Percentiles rank a stretch among this genome's conserved stretches.
Evolutionary conservation across 2,113 vertebrate species (phyloP).

Genomic region (Microtus pennsylvanicus): DNA sequence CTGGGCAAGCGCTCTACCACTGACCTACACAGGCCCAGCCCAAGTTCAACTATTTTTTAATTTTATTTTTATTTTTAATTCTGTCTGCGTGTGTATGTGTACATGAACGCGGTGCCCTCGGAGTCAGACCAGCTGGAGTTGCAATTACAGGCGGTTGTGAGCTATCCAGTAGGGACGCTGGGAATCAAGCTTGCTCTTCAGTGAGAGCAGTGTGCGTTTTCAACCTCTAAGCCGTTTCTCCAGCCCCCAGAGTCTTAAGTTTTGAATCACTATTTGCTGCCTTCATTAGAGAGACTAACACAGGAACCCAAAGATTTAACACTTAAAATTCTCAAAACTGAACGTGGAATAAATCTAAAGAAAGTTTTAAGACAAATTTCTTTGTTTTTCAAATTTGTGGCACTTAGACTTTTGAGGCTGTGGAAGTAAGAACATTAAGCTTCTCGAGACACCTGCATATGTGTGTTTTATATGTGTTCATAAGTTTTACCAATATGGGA

Average conservation of each 20-base stretch:
- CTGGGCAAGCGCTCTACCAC: not conserved
- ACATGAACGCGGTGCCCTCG: not conserved
- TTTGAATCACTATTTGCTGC: conserved; percentile 31
- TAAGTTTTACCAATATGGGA: not conserved
- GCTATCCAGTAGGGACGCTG: not conserved
- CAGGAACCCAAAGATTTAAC: not conserved
- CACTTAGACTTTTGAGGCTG: not conserved
- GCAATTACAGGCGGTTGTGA: not conserved
- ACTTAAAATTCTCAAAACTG: conserved; percentile 31
- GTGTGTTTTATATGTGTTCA: not conserved
- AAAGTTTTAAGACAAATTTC: not conserved
- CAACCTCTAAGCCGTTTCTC: not conserved
- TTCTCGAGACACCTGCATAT: not conserved
- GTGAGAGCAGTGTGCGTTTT: not conserved
- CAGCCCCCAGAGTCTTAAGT: not conserved
- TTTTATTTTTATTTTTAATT: not conserved
- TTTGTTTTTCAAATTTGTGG: not conserved
- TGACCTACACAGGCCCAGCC: not conserved
- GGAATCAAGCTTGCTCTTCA: not conserved
- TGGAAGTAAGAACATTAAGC: conserved; percentile 8
- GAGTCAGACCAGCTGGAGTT: not conserved
- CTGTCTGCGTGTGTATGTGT: not conserved
- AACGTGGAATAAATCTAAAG: conserved; percentile 2
- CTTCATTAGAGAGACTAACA: conserved; percentile 45
- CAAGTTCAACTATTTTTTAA: conserved; percentile 17